These are phyloP conservation scores for Eptesicus fuscus DNA, from an alignment of 2,113 vertebrate genomes.

Conservation along the genomic window DNA sequence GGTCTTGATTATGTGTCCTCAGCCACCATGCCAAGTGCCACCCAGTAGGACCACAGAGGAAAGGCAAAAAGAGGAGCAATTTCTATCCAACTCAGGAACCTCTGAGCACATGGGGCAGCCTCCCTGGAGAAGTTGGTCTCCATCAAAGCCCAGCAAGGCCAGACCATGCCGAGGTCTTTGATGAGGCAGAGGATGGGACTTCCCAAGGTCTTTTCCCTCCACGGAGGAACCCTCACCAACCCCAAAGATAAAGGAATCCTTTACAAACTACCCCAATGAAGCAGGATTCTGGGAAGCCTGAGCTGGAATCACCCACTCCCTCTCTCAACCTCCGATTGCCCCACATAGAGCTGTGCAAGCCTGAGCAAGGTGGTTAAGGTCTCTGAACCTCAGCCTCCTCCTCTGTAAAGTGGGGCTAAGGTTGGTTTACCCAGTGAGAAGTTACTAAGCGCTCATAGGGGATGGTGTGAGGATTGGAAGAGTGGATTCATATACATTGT, in stretches of 20 bases:
- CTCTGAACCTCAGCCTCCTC: not conserved
- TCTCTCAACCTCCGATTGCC: not conserved
- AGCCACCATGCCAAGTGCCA: not conserved
- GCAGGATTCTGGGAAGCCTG: not conserved
- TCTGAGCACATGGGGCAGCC: not conserved
- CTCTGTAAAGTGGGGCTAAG: not conserved
- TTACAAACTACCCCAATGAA: not conserved
- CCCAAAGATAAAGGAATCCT: not conserved
- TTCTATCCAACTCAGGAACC: not conserved
- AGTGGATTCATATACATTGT: not conserved
- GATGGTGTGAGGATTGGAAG: not conserved
- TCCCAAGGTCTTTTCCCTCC: not conserved
- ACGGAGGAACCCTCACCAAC: fast-evolving
- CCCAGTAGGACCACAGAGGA: not conserved
- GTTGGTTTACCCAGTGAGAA: not conserved
- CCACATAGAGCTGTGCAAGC: not conserved
- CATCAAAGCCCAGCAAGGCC: not conserved
- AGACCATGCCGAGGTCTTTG: not conserved
- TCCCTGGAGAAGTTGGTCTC: not conserved
- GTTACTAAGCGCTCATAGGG: fast-evolving
- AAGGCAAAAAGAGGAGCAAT: not conserved
- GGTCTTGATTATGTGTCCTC: not conserved
- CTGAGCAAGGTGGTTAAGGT: not conserved
- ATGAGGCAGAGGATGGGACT: not conserved
- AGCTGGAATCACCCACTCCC: not conserved